phyloP scores from a whole-genome alignment of 2,797 vertebrate species.

The Microctenopoma steveboyesi region DNA sequence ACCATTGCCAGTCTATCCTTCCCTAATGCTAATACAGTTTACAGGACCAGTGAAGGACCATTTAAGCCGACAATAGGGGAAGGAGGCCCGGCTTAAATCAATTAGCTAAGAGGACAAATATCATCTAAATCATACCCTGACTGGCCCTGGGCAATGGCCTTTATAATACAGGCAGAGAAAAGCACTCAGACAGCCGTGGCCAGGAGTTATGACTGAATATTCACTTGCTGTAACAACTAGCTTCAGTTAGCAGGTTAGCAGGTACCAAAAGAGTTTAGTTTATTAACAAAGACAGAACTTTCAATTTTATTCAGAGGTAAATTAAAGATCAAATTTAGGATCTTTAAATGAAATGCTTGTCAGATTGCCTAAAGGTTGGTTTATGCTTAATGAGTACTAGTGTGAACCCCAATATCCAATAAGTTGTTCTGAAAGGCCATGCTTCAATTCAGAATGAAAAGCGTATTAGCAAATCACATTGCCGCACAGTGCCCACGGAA shows the following conservation, averaged over 20 bases:
- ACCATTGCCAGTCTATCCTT: constrained; percentile 65
- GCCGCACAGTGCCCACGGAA: no score
- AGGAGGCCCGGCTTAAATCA: constrained; percentile 75
- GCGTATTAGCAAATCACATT: no score
- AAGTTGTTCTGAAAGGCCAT: neutral
- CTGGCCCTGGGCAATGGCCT: constrained; percentile 43
- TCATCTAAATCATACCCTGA: constrained; percentile 76
- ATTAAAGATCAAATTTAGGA: neutral
- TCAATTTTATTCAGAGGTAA: neutral
- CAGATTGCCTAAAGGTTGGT: neutral
- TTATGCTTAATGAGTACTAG: neutral
- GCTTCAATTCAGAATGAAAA: no score
- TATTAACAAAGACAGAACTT: constrained; percentile 15
- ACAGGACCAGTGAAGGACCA: constrained; percentile 60
- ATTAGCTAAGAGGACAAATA: constrained; percentile 84
- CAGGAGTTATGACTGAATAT: constrained; percentile 42
- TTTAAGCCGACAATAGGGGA: constrained; percentile 76
- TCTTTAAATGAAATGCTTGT: neutral
- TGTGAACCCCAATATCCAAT: no score
- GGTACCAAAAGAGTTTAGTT: constrained; percentile 3
- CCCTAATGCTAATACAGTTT: constrained; percentile 78
- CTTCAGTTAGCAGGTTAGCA: constrained; percentile 1
- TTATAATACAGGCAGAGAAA: constrained; percentile 39
- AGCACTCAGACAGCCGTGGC: constrained; percentile 51
- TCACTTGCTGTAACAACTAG: constrained; percentile 21